phyloP scores from a whole-genome alignment of 2,113 vertebrate genomes.

The Rhea pennata region DNA sequence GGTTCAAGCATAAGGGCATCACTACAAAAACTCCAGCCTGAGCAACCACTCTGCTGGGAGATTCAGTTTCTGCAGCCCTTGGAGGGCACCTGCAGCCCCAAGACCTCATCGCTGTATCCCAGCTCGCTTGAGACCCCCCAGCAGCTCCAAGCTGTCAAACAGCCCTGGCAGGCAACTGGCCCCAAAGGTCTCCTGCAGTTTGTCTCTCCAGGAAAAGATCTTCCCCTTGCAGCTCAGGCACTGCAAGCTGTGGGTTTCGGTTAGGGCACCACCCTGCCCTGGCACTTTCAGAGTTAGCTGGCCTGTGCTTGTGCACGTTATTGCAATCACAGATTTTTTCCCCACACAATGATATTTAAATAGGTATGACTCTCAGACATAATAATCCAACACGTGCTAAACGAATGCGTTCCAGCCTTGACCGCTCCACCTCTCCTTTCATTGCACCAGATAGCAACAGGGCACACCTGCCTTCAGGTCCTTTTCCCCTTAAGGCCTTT shows the following conservation, averaged over 20 bases:
- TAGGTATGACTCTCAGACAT: not conserved
- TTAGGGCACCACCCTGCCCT: not conserved
- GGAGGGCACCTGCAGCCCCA: not conserved
- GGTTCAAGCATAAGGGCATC: not conserved
- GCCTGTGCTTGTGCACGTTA: accelerated
- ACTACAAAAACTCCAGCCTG: not conserved
- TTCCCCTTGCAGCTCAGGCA: not conserved
- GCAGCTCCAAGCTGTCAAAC: too few relatives aligned
- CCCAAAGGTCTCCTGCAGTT: not conserved
- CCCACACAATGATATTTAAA: not conserved
- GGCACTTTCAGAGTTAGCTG: not conserved
- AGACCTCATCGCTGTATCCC: not conserved
- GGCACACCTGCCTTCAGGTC: not conserved
- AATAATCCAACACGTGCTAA: not conserved
- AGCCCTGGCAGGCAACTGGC: too few relatives aligned
- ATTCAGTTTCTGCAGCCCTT: not conserved
- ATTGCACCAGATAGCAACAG: accelerated
- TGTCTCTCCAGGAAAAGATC: not conserved
- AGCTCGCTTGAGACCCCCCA: not conserved
- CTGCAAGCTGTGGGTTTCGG: not conserved
- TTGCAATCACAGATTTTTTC: not conserved
- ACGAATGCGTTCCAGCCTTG: accelerated
- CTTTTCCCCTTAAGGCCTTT: not conserved
- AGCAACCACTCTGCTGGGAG: not conserved
- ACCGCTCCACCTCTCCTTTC: not conserved